Evolutionary conservation across 2,797 vertebrate species (phyloP).

Genomic region (Nyctibius grandis): DNA sequence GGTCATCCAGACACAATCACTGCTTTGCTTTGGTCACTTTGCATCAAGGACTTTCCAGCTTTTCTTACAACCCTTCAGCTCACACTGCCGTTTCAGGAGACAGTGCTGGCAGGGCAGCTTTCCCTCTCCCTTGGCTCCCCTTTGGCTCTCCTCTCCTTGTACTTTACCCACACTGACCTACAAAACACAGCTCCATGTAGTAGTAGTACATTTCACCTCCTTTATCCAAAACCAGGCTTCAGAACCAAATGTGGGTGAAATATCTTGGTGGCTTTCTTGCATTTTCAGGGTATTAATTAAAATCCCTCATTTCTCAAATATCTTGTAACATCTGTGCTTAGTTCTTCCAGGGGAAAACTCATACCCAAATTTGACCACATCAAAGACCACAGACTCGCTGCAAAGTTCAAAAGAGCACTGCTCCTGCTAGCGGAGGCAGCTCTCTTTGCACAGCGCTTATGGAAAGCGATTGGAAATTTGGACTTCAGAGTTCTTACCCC

Average conservation of each 20-base stretch:
- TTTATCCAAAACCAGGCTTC: neutral
- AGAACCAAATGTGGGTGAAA: neutral
- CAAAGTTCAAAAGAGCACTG: neutral
- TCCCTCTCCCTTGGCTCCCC: neutral
- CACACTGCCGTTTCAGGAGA: neutral
- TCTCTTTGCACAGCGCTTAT: neutral
- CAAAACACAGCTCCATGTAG: neutral
- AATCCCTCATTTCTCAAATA: neutral
- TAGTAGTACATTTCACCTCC: neutral
- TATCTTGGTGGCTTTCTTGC: neutral
- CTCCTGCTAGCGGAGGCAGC: neutral
- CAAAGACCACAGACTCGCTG: neutral
- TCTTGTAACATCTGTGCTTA: neutral
- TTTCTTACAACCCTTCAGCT: neutral
- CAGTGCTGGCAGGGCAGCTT: neutral
- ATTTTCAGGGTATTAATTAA: constrained; percentile 13
- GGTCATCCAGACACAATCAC: neutral
- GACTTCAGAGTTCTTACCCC: neutral
- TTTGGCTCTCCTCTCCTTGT: neutral
- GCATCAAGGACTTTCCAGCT: neutral
- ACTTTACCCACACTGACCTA: neutral
- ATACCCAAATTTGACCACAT: neutral
- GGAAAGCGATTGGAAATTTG: neutral
- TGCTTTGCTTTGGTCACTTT: neutral
- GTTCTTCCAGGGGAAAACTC: neutral